Evolutionary conservation across 2,113 vertebrate genomes (phyloP).

Genomic region (Datnioides undecimradiatus): DNA sequence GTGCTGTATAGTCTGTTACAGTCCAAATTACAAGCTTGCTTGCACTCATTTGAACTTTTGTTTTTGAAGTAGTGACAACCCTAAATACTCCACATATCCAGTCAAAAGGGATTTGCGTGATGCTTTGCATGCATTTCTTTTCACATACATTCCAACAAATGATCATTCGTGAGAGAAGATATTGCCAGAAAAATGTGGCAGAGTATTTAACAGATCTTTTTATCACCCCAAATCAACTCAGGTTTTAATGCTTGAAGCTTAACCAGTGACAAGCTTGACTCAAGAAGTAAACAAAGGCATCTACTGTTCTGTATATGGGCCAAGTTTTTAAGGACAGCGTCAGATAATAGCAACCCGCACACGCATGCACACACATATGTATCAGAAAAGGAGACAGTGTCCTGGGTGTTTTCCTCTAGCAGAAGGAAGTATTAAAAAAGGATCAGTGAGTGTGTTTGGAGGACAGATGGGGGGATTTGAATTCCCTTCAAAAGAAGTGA

Average conservation of each 20-base stretch:
- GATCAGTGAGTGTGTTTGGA: constrained; percentile 65
- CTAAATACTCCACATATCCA: no score
- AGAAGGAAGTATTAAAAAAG: constrained; percentile 65
- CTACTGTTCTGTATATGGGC: constrained; percentile 4
- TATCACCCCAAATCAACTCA: constrained; percentile 4
- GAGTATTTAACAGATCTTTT: constrained; percentile 23
- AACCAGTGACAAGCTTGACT: constrained; percentile 13
- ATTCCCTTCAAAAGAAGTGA: constrained; percentile 43
- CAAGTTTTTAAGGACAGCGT: constrained; percentile 11
- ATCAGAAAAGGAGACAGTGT: neutral
- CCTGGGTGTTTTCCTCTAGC: constrained; percentile 62
- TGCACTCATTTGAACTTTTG: neutral
- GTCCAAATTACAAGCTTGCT: neutral
- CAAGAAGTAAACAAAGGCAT: constrained; percentile 44
- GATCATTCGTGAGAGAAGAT: neutral
- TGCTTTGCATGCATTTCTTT: neutral
- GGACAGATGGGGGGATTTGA: constrained; percentile 76
- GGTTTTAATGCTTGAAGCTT: constrained; percentile 20
- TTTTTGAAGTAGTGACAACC: neutral
- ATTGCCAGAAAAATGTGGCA: constrained; percentile 5
- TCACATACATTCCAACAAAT: neutral
- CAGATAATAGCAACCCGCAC: constrained; percentile 19
- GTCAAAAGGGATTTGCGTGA: neutral
- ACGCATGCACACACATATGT: neutral
- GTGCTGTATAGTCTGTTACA: neutral